Evolutionary conservation across 2,797 vertebrate species (phyloP).

Genomic region (Chrysocyon brachyurus): DNA sequence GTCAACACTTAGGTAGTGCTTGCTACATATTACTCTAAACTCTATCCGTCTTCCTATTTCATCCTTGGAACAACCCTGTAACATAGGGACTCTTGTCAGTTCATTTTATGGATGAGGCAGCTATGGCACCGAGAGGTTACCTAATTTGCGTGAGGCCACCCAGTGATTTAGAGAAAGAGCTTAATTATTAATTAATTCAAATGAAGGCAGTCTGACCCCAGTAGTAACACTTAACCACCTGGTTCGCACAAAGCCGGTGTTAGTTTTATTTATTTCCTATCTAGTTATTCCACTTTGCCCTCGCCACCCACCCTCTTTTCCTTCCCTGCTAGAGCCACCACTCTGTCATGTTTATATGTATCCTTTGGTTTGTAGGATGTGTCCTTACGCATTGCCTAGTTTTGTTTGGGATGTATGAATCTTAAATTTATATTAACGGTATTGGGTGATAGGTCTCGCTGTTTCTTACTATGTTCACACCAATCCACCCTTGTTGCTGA

Average conservation of each 20-base stretch:
- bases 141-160: background rate
- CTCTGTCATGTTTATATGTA: accelerated
- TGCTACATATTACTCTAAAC: background rate
- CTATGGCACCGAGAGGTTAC: background rate
- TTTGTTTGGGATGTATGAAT: background rate
- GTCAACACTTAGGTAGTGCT: background rate
- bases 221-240: no score
- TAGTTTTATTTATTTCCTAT: background rate
- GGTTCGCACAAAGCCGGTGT: background rate
- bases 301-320: background rate
- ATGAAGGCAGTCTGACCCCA: background rate
- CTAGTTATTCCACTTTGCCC: background rate
- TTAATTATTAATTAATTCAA: background rate
- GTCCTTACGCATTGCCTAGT: background rate
- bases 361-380: background rate
- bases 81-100: background rate
- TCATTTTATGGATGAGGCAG: background rate
- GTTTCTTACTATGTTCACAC: background rate
- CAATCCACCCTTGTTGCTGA: background rate
- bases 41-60: background rate
- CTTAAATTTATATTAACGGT: background rate
- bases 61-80: background rate
- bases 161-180: background rate
- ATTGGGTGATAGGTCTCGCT: background rate
- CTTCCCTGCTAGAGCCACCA: background rate